phyloP scores from a whole-genome alignment of 2,888 invertebrate species.

The Theretra japonica region DNA sequence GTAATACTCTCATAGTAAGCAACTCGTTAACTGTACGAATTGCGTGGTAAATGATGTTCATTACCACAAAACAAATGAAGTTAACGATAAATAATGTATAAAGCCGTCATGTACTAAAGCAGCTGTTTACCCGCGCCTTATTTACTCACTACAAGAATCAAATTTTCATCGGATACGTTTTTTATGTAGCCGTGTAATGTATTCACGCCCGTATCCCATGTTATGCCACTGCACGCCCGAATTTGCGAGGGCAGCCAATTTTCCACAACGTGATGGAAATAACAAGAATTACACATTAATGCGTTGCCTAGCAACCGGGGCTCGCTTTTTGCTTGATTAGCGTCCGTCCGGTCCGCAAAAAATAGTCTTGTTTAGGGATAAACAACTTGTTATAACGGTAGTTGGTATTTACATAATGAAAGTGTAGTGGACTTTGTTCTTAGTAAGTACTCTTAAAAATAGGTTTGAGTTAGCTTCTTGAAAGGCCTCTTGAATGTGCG shows the following conservation, averaged over 20 bases:
- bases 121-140: not conserved
- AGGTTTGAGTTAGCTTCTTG: no score
- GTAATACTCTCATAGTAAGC: no score
- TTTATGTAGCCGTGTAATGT: constrained; percentile 55
- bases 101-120: no score
- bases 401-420: not conserved
- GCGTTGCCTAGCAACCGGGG: constrained; percentile 46
- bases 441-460: not conserved
- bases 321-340: constrained; percentile 29
- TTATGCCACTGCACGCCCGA: constrained; percentile 51
- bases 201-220: constrained; percentile 54
- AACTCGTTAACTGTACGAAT: no score
- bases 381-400: constrained; percentile 2
- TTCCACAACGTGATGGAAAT: constrained; percentile 65
- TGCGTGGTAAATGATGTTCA: no score
- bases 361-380: not conserved
- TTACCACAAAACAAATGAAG: no score
- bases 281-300: constrained; percentile 48
- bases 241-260: constrained; percentile 63
- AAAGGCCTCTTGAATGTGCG: no score
- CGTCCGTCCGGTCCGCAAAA: not conserved
- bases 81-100: no score
- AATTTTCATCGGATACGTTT: constrained; percentile 57
- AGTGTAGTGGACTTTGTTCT: not conserved
- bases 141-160: constrained; percentile 49